Percentiles rank a stretch among this genome's conserved stretches.
Evolutionary conservation across 2,888 invertebrate genomes (phyloP).

Genomic region (Nemoura dubitans): DNA sequence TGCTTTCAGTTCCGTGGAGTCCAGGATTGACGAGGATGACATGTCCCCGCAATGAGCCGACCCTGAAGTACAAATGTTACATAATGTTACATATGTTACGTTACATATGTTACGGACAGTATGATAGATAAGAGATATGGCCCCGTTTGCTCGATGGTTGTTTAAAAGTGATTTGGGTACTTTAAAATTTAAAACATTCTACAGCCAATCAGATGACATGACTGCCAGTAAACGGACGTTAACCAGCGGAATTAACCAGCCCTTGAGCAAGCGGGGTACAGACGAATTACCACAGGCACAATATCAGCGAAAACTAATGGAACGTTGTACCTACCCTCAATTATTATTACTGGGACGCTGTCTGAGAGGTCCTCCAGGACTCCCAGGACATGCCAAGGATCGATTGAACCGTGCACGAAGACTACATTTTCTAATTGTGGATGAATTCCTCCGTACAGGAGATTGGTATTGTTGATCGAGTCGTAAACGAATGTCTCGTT

Average conservation of each 20-base stretch:
- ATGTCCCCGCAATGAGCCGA: conserved; percentile 42
- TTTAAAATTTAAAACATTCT: too few species aligned
- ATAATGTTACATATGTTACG: too few species aligned
- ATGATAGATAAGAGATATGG: too few species aligned
- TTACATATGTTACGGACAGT: too few species aligned
- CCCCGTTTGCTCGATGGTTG: too few species aligned
- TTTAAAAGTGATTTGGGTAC: too few species aligned
- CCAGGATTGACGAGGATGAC: not conserved
- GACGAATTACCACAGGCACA: too few species aligned
- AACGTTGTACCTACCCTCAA: conserved; percentile 45
- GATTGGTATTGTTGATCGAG: conserved; percentile 61
- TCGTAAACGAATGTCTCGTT: conserved; percentile 56
- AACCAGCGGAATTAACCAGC: too few species aligned
- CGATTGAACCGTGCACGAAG: conserved; percentile 69
- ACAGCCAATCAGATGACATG: too few species aligned
- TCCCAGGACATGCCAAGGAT: conserved; percentile 68
- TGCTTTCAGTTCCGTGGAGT: not conserved
- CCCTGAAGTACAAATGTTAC: conserved; percentile 43
- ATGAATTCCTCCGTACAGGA: conserved; percentile 63
- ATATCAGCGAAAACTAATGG: too few species aligned
- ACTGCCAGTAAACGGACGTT: too few species aligned
- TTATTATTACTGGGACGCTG: conserved; percentile 30
- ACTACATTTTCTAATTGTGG: conserved; percentile 66
- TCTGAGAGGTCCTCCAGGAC: conserved; percentile 57
- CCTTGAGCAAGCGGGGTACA: too few species aligned